A percentile compares a stretch with the other conserved stretches of the same genome.
These are phyloP conservation scores for Dioctria linearis DNA, from an alignment of 2,888 invertebrate genomes.

Conservation along the genomic window DNA sequence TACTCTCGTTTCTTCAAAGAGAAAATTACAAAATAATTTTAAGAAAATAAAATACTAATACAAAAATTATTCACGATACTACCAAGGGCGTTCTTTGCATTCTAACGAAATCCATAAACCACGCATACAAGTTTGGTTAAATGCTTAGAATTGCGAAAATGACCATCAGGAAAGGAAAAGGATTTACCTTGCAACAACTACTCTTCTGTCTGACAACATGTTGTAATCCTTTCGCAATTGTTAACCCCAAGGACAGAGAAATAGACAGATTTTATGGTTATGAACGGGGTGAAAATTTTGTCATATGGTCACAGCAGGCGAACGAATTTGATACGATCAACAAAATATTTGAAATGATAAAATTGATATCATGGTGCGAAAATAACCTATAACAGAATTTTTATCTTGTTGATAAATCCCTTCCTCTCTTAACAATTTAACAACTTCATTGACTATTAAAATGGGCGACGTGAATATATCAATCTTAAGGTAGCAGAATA, in stretches of 20 bases:
- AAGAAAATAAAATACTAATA: slow-evolving; percentile 11
- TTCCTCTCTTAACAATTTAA: no score
- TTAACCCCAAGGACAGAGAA: slow-evolving; percentile 5
- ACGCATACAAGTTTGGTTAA: not conserved
- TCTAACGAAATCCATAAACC: slow-evolving; percentile 6
- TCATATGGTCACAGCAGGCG: slow-evolving; percentile 28
- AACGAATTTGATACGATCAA: not conserved
- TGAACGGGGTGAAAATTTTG: slow-evolving; percentile 3
- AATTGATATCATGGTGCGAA: slow-evolving; percentile 25
- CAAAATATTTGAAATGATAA: not conserved
- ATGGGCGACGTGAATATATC: not conserved
- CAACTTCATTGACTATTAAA: no score
- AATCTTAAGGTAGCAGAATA: not conserved
- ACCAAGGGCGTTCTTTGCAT: not conserved
- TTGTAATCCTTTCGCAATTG: slow-evolving; percentile 38
- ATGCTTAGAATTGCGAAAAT: slow-evolving; percentile 7
- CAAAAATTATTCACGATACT: slow-evolving; percentile 5
- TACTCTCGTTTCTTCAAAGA: no score
- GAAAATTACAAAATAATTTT: slow-evolving; percentile 4
- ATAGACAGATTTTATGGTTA: no score
- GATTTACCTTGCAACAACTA: slow-evolving; percentile 13
- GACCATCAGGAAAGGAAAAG: slow-evolving; percentile 7
- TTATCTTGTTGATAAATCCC: not conserved
- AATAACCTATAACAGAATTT: not conserved
- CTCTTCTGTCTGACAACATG: not conserved